These are phyloP conservation scores for Protonemura montana DNA, from an alignment of 2,888 invertebrate species.

Conservation along the genomic window DNA sequence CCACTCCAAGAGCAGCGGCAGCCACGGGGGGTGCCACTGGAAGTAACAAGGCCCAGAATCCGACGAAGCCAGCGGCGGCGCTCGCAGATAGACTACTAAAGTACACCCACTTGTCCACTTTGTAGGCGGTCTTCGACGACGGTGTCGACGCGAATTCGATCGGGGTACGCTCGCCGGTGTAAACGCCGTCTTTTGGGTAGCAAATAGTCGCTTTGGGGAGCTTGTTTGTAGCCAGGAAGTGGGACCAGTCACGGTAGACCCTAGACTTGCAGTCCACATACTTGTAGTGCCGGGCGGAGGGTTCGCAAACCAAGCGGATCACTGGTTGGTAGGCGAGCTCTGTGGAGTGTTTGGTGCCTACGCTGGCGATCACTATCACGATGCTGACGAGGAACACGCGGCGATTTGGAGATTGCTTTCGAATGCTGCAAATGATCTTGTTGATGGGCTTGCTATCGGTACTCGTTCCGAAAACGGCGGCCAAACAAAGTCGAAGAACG, in stretches of 20 bases:
- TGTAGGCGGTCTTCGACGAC: background rate
- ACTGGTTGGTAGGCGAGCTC: background rate
- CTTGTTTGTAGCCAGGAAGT: background rate
- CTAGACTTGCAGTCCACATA: background rate
- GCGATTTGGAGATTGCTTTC: background rate
- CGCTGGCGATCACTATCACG: background rate
- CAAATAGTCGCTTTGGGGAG: background rate
- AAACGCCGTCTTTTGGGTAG: background rate
- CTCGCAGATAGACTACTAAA: background rate
- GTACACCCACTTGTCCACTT: background rate
- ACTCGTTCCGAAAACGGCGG: background rate
- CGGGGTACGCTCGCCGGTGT: background rate
- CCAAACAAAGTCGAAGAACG: background rate
- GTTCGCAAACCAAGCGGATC: background rate
- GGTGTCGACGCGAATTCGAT: background rate
- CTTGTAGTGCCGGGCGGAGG: background rate
- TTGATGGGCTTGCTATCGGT: background rate
- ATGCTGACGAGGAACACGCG: background rate
- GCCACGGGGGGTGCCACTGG: background rate
- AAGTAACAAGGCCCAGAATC: background rate
- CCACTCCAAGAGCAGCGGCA: background rate
- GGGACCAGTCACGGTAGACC: background rate
- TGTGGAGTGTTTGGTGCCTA: background rate
- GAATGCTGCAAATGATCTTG: background rate
- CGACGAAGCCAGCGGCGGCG: background rate